phyloP scores from a whole-genome alignment of 2,113 vertebrate genomes.

The Cynopterus brachyotis region DNA sequence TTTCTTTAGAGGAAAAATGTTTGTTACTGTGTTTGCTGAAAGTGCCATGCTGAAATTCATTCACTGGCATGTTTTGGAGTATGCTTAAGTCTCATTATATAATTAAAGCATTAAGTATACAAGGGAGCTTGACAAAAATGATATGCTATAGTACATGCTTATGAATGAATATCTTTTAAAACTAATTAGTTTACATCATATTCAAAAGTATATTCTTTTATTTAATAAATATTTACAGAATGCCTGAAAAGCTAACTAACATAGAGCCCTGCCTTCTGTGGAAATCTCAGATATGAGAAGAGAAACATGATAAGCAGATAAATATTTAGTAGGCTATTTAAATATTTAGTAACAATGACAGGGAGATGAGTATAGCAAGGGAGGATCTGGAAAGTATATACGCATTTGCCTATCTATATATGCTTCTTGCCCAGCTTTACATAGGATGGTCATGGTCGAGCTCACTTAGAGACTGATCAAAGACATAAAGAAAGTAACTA shows the following conservation, averaged over 20 bases:
- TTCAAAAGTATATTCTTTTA: background rate
- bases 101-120: background rate
- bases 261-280: background rate
- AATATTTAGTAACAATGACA: background rate
- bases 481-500: background rate
- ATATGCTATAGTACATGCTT: background rate
- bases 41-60: background rate
- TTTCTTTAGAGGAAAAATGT: background rate
- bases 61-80: background rate
- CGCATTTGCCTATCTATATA: accelerated
- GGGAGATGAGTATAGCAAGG: background rate
- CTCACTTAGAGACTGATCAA: background rate
- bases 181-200: background rate
- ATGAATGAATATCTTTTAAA: background rate
- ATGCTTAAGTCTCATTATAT: background rate
- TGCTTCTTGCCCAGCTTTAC: background rate
- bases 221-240: background rate
- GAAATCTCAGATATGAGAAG: background rate
- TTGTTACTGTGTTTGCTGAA: background rate
- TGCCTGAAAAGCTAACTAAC: background rate
- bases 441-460: background rate
- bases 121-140: background rate
- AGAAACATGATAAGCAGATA: background rate
- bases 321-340: background rate
- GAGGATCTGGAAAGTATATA: background rate